Evolutionary conservation across 2,797 vertebrate species (phyloP).

Genomic region (Streptopelia turtur): DNA sequence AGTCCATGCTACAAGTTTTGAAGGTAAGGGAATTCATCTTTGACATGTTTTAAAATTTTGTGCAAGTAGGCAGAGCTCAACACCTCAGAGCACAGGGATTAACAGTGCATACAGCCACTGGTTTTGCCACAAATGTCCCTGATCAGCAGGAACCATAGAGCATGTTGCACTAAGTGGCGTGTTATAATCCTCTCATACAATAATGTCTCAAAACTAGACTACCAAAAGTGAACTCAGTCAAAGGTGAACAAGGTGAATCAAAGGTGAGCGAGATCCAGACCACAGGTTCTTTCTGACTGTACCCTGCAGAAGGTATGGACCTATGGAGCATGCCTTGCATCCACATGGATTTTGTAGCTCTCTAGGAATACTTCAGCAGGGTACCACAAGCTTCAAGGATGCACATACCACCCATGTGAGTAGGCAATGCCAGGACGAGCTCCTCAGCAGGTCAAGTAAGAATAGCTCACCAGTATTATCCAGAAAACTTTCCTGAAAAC

Average conservation of each 20-base stretch:
- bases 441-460: neutral
- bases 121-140: neutral
- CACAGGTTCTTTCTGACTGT: neutral
- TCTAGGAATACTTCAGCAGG: neutral
- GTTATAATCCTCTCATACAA: neutral
- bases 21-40: neutral
- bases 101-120: neutral
- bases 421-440: neutral
- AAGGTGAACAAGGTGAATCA: neutral
- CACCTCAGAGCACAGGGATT: neutral
- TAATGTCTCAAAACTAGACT: neutral
- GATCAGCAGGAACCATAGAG: neutral
- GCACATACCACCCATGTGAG: accelerated
- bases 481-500: neutral
- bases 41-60: neutral
- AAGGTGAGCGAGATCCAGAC: neutral
- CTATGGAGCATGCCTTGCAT: neutral
- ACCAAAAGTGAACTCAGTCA: neutral
- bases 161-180: neutral
- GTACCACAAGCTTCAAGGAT: neutral
- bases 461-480: neutral
- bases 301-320: neutral
- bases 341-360: neutral
- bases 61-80: neutral
- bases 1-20: neutral